Evolutionary conservation across 2,113 vertebrate genomes (phyloP).

Genomic region (Tyto alba): DNA sequence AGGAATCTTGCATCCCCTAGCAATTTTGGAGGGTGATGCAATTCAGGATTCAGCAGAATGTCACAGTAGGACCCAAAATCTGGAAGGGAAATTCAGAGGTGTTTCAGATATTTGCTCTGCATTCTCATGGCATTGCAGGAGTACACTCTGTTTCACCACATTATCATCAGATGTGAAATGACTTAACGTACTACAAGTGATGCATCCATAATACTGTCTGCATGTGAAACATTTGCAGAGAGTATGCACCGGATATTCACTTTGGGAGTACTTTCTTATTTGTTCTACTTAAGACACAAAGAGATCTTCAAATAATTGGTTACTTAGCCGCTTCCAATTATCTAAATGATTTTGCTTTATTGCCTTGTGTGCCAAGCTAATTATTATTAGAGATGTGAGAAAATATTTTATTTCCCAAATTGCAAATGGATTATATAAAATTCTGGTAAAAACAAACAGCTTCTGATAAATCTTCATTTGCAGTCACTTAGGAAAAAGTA

Average conservation of each 20-base stretch:
- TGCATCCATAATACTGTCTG: not conserved
- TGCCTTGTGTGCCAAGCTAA: constrained; percentile 8
- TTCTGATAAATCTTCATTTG: constrained; percentile 33
- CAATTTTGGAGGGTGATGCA: not conserved
- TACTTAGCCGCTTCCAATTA: constrained; percentile 22
- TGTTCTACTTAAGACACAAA: constrained; percentile 2
- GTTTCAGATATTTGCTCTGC: not conserved
- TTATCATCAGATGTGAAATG: not conserved
- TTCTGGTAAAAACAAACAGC: constrained; percentile 43
- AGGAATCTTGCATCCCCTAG: not conserved
- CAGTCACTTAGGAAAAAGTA: not conserved
- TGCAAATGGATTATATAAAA: constrained; percentile 24
- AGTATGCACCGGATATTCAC: not conserved
- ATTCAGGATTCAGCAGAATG: not conserved
- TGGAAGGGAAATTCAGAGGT: not conserved
- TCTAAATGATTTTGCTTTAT: constrained; percentile 51
- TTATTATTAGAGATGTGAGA: constrained; percentile 50
- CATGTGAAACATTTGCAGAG: constrained; percentile 16
- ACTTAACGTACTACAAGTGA: not conserved
- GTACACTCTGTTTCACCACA: not conserved
- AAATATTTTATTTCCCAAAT: constrained; percentile 44
- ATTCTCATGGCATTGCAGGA: not conserved
- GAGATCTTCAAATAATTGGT: constrained; percentile 25
- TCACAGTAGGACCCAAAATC: not conserved
- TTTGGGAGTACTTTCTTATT: not conserved